Base-by-base conservation (phyloP, 2,888 invertebrate species). In the Notodonta ziczac region DNA sequence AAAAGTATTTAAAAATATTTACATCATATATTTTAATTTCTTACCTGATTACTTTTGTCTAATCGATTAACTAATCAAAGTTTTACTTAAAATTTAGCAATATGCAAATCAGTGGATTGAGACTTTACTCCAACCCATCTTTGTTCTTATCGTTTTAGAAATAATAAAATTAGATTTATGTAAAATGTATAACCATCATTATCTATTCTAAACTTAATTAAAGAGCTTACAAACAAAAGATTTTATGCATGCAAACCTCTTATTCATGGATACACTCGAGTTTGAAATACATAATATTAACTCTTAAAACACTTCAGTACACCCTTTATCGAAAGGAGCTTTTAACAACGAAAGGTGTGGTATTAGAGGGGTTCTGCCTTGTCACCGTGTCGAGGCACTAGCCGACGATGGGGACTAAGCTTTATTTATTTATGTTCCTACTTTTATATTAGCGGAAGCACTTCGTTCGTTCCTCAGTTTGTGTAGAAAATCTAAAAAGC, bases 351-450 rank as follows among this genome's bases (percentile, higher is more conserved):
- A 68, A 68, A 61, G 61, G 61, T 62, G 67, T 58, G 63, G 73
- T 61, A 73, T 73, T 75, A 75, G 69, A 65, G 60, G 58, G 61
- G 73, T 72, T 75, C 72, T 73, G 60, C 63, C 63, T 63, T 75
- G 74, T 75, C 74, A 64, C 71, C 75, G 66, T 71, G 53, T 55
- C 65, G 61, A 66, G 62, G 58, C 75, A 67, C 65, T 74, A 66
- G 56, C 57, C 67, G 62, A 61, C 66, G 64, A 64, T 73, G 67
- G 14, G 51, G 55, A 60, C 73, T 73, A 71, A 75, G 75, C 75
- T 58, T 75, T 72, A 75, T 58, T 75, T 72, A 75, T 75, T 75
- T 75, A 75, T 73, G 69, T 73, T 61, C 66, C 54, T 63, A 58
- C 73, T 67, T 73, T 69, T 71, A 72, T 61, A 73, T 73, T 72